Conservation (phyloP, 2,797 vertebrate species). For the Danio jaintianensis region DNA sequence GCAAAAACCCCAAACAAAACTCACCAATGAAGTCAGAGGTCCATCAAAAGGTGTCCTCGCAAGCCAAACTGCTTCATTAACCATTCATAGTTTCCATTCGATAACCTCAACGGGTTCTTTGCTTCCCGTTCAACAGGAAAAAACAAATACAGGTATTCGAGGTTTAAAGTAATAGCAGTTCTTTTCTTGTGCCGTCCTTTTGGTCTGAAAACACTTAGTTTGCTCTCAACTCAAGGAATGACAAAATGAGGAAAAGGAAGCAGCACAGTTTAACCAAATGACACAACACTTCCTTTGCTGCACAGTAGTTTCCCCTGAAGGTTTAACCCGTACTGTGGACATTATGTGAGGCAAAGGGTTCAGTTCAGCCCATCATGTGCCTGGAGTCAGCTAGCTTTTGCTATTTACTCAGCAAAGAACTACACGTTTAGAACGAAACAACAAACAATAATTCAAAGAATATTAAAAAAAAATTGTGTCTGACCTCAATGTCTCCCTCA, state of each 20-base stretch:
- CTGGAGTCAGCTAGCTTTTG: conserved; percentile 2
- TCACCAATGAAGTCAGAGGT: conserved; percentile 48
- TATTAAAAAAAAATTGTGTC: not conserved
- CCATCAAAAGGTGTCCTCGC: conserved; percentile 38
- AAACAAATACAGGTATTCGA: not conserved
- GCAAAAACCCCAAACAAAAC: not conserved
- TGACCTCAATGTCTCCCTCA: no score
- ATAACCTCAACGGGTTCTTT: not conserved
- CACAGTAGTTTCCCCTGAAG: conserved; percentile 54
- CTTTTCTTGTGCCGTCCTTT: conserved; percentile 20
- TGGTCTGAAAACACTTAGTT: conserved; percentile 36
- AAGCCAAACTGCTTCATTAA: conserved; percentile 37
- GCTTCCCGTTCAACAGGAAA: conserved; percentile 3
- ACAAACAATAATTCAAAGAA: not conserved
- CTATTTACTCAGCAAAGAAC: not conserved
- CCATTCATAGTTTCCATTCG: not conserved
- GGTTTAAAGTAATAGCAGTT: conserved; percentile 26
- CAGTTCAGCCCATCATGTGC: conserved; percentile 1
- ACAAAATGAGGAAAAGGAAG: conserved; percentile 64
- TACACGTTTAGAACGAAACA: not conserved
- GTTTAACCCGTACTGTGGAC: conserved; percentile 36
- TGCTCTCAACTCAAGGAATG: conserved; percentile 51
- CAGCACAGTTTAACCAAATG: conserved; percentile 57
- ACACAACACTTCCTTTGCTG: conserved; percentile 61
- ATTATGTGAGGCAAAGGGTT: conserved; percentile 5